Conservation (phyloP, 2,888 invertebrate genomes). For the Tipula vernalis region DNA sequence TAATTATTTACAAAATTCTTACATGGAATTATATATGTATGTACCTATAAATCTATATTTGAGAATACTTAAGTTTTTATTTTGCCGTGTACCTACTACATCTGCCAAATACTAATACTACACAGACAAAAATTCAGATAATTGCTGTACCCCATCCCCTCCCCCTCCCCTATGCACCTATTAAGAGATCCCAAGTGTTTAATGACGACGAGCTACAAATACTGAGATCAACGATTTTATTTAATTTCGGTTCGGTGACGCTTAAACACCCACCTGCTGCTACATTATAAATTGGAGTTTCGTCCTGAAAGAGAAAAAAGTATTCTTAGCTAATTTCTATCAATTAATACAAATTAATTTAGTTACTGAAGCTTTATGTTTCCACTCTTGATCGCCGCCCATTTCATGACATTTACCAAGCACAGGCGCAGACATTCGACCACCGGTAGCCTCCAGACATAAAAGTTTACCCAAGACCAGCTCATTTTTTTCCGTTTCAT, state of each 20-base stretch:
- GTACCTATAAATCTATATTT: neutral
- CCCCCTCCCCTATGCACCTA: neutral
- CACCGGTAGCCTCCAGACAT: conserved; percentile 64
- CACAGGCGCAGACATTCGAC: conserved; percentile 46
- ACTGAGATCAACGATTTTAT: conserved; percentile 43
- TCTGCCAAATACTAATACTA: neutral
- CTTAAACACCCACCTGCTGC: conserved; percentile 77
- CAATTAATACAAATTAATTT: conserved; percentile 10
- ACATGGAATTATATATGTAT: neutral
- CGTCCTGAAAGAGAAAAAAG: conserved; percentile 38
- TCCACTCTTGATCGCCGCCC: conserved; percentile 88
- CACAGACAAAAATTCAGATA: neutral
- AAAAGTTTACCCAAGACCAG: conserved; percentile 70
- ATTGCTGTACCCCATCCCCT: neutral
- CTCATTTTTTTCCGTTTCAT: conserved; percentile 71
- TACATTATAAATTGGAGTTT: conserved; percentile 70
- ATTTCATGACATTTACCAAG: conserved; percentile 88
- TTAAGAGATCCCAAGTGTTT: conserved; percentile 41
- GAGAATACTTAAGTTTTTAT: neutral
- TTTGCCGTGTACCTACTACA: neutral
- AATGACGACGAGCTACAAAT: conserved; percentile 43
- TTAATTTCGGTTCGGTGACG: conserved; percentile 35
- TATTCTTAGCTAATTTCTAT: neutral
- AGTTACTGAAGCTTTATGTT: conserved; percentile 55
- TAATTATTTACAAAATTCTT: neutral